phyloP scores from a whole-genome alignment of 2,113 vertebrate species.

The Triplophysa rosa region DNA sequence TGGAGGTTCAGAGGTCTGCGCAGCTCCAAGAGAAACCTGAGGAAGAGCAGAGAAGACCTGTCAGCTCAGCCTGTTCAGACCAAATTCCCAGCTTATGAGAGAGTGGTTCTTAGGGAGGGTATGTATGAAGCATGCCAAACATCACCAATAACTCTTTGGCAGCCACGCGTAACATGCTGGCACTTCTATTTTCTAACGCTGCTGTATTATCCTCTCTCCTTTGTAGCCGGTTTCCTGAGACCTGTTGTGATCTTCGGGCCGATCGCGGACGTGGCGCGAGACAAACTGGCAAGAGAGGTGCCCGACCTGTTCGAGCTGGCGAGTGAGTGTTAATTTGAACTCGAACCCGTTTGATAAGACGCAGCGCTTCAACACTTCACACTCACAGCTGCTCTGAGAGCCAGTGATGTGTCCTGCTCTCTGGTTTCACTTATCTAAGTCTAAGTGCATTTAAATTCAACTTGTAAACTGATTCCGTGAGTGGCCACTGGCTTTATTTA shows the following conservation, averaged over 20 bases:
- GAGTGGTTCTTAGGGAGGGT: slow-evolving; percentile 98
- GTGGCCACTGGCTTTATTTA: slow-evolving; percentile 55
- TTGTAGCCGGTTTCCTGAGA: slow-evolving; percentile 92
- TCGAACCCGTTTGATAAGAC: slow-evolving; percentile 1
- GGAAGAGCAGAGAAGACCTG: slow-evolving; percentile 96
- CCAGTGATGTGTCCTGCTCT: slow-evolving; percentile 3
- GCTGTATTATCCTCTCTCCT: neutral
- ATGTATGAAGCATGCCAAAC: neutral
- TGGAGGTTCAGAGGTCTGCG: slow-evolving; percentile 96
- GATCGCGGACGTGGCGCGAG: slow-evolving; percentile 92
- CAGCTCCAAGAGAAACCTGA: slow-evolving; percentile 95
- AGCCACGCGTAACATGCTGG: too few species aligned
- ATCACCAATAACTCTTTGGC: too few species aligned
- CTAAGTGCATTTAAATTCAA: slow-evolving; percentile 42
- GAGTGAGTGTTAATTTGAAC: slow-evolving; percentile 79
- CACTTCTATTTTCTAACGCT: neutral
- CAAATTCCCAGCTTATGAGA: slow-evolving; percentile 97
- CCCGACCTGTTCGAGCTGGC: slow-evolving; percentile 94
- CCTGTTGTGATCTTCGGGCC: slow-evolving; percentile 97
- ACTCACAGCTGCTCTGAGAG: slow-evolving; percentile 33
- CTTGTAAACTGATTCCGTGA: slow-evolving; percentile 55
- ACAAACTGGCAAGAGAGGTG: slow-evolving; percentile 92
- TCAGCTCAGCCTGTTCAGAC: slow-evolving; percentile 97
- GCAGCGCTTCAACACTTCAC: slow-evolving; percentile 14
- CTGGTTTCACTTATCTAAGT: slow-evolving; percentile 50